Evolutionary conservation across 2,113 vertebrate genomes (phyloP), one percentile per base, ranked within the genome.

Genomic region (Indicator maculatus): DNA sequence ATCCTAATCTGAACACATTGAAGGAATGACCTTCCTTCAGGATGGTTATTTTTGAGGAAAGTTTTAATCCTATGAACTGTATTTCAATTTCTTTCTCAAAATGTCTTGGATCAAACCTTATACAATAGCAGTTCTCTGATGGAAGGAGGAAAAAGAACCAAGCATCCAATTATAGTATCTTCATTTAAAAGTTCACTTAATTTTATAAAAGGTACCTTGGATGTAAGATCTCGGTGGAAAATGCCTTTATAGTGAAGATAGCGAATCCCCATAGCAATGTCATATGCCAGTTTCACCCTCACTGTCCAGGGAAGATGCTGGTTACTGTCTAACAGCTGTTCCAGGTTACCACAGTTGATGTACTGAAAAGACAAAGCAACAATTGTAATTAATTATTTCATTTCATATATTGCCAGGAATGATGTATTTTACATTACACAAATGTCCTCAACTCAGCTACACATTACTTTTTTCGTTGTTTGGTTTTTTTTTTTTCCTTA

Each of bases 161-260:
- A 90, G 9, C 13, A 50, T 77, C 9, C 44, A 80, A 12, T 45
- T 53, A 59, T 1, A 77, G 18, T 14, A 83, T 2, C 21, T 74
- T 59, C 39, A 53, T 63, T 74, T 12, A 58, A 33, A 82, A 61
- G 30, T 53, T 78, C 52, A 17, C 52, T 86, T 47, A 8, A 59
- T 60, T 79, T 85, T 64, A 55, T 44, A 44, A 78, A 58, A 0
- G 2, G 55, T 97, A 99, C 99, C 99, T 99, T 99, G 75, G 99
- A 99, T 89, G 99, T 99, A 96, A 99, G 99, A 96, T 99, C 99
- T 81, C 99, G 97, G 97, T 99, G 99, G 97, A 99, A 99, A 97
- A 99, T 99, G 96, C 99, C 99, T 97, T 99, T 99, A 52, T 98
- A 98, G 97, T 99, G 99, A 95, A 99, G 98, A 90, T 99, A 99